These are phyloP conservation scores for Erithacus rubecula DNA, from an alignment of 2,797 vertebrate genomes.

Conservation along the genomic window DNA sequence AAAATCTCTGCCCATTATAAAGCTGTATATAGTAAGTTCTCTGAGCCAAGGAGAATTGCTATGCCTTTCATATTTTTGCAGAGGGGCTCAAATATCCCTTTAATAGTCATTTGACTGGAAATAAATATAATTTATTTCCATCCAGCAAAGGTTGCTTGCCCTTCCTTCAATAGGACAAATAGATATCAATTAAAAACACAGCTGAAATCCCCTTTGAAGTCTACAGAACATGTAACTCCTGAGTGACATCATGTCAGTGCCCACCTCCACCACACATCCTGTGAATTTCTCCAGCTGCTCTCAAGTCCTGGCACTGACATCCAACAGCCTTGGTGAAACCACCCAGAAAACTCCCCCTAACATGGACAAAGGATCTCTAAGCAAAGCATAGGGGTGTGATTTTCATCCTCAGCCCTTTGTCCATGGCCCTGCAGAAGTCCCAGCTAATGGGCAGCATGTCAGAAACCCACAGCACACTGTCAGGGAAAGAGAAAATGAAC, in stretches of 20 bases:
- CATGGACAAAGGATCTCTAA: fast-evolving
- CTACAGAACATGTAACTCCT: not conserved
- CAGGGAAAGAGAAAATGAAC: slow-evolving; percentile 6
- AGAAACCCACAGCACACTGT: not conserved
- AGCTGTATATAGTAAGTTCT: not conserved
- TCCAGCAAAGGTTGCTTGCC: not conserved
- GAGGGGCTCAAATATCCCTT: not conserved
- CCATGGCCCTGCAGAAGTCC: not conserved
- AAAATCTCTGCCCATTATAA: not conserved
- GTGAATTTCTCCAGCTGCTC: not conserved
- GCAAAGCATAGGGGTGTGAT: not conserved
- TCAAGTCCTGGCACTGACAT: not conserved
- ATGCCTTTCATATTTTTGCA: not conserved
- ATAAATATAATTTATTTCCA: not conserved
- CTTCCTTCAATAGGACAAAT: not conserved
- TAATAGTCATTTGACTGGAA: not conserved
- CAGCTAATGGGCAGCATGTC: not conserved
- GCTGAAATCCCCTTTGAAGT: not conserved
- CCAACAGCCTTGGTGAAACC: not conserved
- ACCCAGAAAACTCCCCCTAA: not conserved
- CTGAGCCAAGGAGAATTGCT: not conserved
- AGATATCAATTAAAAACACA: not conserved
- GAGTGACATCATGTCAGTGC: not conserved
- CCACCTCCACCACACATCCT: not conserved
- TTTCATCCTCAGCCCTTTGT: not conserved